Percentiles rank a stretch among this genome's conserved stretches.
phyloP scores from a whole-genome alignment of 2,797 vertebrate genomes.

The Poecilia gillii region DNA sequence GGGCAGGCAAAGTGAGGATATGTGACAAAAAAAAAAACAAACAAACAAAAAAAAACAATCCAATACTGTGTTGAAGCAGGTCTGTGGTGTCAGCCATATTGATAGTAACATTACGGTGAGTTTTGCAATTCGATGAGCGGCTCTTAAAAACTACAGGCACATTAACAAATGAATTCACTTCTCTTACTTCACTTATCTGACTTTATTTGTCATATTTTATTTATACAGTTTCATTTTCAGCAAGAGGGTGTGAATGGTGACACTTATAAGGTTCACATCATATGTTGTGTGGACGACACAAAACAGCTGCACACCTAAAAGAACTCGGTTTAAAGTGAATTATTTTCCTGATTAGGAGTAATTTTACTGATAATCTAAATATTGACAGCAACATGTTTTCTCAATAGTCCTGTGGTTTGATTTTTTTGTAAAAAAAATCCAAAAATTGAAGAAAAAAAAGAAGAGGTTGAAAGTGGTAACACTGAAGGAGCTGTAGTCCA shows the following conservation, averaged over 20 bases:
- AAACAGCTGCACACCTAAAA: neutral
- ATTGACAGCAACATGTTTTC: neutral
- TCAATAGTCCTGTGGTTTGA: neutral
- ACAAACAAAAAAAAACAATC: neutral
- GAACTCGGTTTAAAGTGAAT: neutral
- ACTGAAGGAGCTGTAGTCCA: neutral
- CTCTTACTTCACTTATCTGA: neutral
- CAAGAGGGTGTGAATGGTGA: neutral
- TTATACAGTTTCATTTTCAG: neutral
- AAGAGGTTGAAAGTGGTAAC: neutral
- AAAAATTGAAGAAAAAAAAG: neutral
- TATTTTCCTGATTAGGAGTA: no score
- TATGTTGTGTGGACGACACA: neutral
- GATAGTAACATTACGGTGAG: neutral
- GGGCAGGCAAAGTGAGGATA: neutral
- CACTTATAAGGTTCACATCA: neutral
- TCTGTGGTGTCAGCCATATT: neutral
- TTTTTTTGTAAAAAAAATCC: neutral
- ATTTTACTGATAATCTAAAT: neutral
- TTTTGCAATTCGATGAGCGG: neutral
- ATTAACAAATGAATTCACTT: neutral
- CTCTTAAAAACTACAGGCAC: neutral
- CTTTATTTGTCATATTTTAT: neutral
- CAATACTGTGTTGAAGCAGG: neutral
- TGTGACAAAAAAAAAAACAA: neutral